phyloP scores from a whole-genome alignment of 2,113 vertebrate genomes.

The Gambusia affinis region DNA sequence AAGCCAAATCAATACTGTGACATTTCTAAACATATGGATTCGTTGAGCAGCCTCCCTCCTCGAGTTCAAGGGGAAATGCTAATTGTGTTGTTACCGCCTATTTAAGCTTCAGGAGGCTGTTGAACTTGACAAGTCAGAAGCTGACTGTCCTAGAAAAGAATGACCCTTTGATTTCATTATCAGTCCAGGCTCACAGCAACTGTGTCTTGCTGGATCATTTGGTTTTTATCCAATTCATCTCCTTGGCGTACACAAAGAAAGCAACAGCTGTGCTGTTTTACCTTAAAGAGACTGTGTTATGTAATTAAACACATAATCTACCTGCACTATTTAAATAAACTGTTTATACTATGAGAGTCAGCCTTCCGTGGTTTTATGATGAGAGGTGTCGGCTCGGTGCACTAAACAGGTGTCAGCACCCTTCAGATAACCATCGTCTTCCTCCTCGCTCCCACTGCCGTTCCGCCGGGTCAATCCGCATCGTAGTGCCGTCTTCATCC shows the following conservation, averaged over 20 bases:
- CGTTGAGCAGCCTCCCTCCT: not conserved
- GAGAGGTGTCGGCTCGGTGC: not conserved
- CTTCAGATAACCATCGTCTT: conserved; percentile 34
- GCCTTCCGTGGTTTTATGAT: not conserved
- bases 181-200: conserved; percentile 2
- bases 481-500: not conserved
- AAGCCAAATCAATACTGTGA: conserved; percentile 14
- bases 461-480: conserved; percentile 35
- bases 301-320: conserved; percentile 28
- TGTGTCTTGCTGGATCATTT: not conserved
- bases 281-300: conserved; percentile 21
- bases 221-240: conserved; percentile 27
- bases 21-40: conserved; percentile 24
- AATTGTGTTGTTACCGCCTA: not conserved
- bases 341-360: conserved; percentile 18
- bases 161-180: conserved; percentile 42
- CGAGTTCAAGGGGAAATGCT: conserved; percentile 11
- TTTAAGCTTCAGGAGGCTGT: not conserved
- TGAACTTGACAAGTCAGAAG: conserved; percentile 3
- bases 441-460: conserved; percentile 6
- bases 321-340: conserved; percentile 23
- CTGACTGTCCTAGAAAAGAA: conserved; percentile 19
- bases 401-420: conserved; percentile 43
- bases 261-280: conserved; percentile 48
- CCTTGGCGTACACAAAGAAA: not conserved